A percentile compares a stretch with the other conserved stretches of the same genome.
phyloP scores from a whole-genome alignment of 2,113 vertebrate species.

The Corydoras sp. region DNA sequence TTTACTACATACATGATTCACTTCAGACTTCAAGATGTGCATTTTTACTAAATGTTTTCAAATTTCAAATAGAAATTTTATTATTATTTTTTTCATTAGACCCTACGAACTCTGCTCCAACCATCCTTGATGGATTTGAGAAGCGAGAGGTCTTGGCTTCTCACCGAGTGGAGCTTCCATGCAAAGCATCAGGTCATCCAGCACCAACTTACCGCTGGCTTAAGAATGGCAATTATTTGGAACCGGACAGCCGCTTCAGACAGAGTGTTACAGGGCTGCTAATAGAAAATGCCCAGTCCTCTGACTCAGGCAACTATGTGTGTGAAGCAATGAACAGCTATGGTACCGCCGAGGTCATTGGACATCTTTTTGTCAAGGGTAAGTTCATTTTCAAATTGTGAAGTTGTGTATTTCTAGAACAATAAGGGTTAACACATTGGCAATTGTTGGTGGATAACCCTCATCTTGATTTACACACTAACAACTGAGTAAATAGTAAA shows the following conservation, averaged over 20 bases:
- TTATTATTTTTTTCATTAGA: slow-evolving; percentile 62
- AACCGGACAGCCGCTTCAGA: slow-evolving; percentile 86
- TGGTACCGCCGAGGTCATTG: slow-evolving; percentile 88
- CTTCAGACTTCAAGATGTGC: not conserved
- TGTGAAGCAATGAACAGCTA: slow-evolving; percentile 98
- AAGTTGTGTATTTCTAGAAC: too few relatives aligned
- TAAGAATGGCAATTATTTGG: slow-evolving; percentile 91
- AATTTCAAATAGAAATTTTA: not conserved
- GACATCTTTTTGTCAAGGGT: slow-evolving; percentile 89
- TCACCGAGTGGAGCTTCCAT: slow-evolving; percentile 91
- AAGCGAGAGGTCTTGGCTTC: slow-evolving; percentile 90
- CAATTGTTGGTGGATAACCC: too few relatives aligned
- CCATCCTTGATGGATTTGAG: slow-evolving; percentile 93
- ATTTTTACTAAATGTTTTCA: not conserved
- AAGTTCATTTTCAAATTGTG: slow-evolving; percentile 51
- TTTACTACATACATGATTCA: too few relatives aligned
- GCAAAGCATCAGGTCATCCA: slow-evolving; percentile 93
- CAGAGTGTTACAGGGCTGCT: slow-evolving; percentile 85
- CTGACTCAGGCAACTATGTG: slow-evolving; percentile 86
- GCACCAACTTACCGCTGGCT: slow-evolving; percentile 95
- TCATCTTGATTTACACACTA: too few relatives aligned
- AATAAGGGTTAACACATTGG: too few relatives aligned
- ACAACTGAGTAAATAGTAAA: too few relatives aligned
- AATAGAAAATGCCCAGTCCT: slow-evolving; percentile 82
- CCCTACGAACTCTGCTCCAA: slow-evolving; percentile 85